A percentile compares a stretch with the other conserved stretches of the same genome.
Conservation (phyloP, 2,888 invertebrate genomes). For the Lithophane leautieri region DNA sequence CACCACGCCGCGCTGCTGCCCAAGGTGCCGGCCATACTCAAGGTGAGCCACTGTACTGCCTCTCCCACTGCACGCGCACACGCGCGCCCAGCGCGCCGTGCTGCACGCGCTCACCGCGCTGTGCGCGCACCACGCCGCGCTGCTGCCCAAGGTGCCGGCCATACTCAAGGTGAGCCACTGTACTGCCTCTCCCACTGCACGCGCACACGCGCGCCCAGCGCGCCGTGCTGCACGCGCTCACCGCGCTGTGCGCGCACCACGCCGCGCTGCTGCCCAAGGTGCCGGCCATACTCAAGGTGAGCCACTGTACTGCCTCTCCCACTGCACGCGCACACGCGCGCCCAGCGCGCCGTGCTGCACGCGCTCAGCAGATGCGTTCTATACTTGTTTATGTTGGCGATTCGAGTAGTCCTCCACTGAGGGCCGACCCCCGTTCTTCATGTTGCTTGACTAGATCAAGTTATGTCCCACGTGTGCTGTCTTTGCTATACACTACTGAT, state of each 20-base stretch:
- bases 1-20: constrained; percentile 95
- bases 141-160: constrained; percentile 97
- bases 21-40: constrained; percentile 96
- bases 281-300: constrained; percentile 95
- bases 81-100: constrained; percentile 97
- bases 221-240: constrained; percentile 98
- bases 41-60: constrained; percentile 77
- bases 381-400: neutral
- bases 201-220: constrained; percentile 95
- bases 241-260: constrained; percentile 96
- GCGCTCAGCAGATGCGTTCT: neutral
- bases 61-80: constrained; percentile 91
- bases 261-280: constrained; percentile 96
- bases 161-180: constrained; percentile 92
- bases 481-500: neutral
- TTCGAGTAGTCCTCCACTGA: neutral
- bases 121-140: constrained; percentile 94
- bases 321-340: no score
- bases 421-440: no score
- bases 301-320: no score
- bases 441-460: constrained; percentile 82
- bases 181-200: constrained; percentile 87
- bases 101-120: constrained; percentile 98
- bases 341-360: no score
- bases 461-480: constrained; percentile 94